These are phyloP conservation scores for Ivindomyrus marchei DNA, from an alignment of 2,113 vertebrate species.

Conservation along the genomic window DNA sequence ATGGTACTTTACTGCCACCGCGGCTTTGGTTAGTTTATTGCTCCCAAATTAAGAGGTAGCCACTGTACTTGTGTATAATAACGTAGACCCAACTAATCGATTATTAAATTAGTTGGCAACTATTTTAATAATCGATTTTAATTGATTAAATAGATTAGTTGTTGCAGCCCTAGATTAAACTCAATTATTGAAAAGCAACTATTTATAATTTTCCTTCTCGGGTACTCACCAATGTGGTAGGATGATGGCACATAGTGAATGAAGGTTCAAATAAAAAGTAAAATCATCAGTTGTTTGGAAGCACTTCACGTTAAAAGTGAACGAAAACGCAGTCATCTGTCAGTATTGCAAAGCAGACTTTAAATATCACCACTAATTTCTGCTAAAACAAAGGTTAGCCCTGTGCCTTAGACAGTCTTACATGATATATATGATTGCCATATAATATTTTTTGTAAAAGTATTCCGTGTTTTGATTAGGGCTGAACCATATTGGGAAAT, in stretches of 20 bases:
- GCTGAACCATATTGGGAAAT: neutral
- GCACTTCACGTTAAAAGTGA: neutral
- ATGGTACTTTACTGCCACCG: too few species aligned
- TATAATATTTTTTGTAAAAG: neutral
- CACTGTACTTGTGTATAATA: too few species aligned
- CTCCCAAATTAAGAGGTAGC: too few species aligned
- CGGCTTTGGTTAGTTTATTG: too few species aligned
- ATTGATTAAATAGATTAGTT: too few species aligned
- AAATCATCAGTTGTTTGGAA: neutral
- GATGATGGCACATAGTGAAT: neutral
- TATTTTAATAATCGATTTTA: too few species aligned
- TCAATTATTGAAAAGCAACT: neutral
- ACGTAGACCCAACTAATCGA: too few species aligned
- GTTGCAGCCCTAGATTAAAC: neutral
- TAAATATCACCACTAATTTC: neutral
- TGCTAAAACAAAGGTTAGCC: neutral
- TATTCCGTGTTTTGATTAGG: neutral
- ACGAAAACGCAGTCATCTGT: neutral
- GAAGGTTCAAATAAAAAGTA: neutral
- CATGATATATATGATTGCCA: neutral
- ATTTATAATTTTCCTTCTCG: neutral
- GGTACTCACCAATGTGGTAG: neutral
- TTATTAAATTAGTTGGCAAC: too few species aligned
- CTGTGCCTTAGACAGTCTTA: neutral
- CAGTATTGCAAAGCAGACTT: neutral